Base-by-base conservation (phyloP, 2,113 vertebrate genomes). In the Aegypius monachus region DNA sequence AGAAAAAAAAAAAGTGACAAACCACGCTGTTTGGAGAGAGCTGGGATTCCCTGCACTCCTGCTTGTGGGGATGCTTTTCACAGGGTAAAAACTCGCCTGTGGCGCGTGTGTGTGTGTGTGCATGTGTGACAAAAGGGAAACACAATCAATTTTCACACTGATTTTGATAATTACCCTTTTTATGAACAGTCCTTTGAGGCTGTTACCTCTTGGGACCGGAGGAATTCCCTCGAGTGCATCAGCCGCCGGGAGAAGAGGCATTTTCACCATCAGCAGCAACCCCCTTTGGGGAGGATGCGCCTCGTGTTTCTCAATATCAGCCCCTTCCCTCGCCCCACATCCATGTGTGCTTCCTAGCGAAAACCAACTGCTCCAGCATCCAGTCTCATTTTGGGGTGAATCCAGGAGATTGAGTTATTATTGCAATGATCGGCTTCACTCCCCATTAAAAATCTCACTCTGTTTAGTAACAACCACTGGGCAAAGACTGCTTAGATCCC, bases 221-320 rank as follows among this genome's bases (percentile, higher is more conserved):
- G 40, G n/a, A 65, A 56, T 73, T 72, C n/a, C 48, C 67, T 22
- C 0, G 2, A 67, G 47, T 3, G 16, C 52, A 31, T 31, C 10
- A 45, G 14, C 56, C 0, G 0, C 23, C 4, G 9, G 4, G 8
- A 26, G 23, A 62, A 48, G 32, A 72, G 45, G 19, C 1, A 1
- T 75, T 87, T 83, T 42, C n/a, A 17, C 13, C 52, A 40, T 5
- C 62, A 80, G 9, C 38, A 80, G 4, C 40, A 55, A 7, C 6
- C 11, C 10, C 7, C 10, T 17, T 15, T 19, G n/a, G 32, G 50
- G 23, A 81, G 13, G 16, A 68, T 20, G 29, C 2, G 0, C 45
- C 45, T 78, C 13, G 1, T 53, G 3, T 67, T 67, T 88, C 43
- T 67, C 5, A 0, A 0, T 11, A 31, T 10, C 45, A 58, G 8